These are phyloP conservation scores for Drosophila prolongata DNA, from an alignment of 2,888 invertebrate species.

Conservation along the genomic window DNA sequence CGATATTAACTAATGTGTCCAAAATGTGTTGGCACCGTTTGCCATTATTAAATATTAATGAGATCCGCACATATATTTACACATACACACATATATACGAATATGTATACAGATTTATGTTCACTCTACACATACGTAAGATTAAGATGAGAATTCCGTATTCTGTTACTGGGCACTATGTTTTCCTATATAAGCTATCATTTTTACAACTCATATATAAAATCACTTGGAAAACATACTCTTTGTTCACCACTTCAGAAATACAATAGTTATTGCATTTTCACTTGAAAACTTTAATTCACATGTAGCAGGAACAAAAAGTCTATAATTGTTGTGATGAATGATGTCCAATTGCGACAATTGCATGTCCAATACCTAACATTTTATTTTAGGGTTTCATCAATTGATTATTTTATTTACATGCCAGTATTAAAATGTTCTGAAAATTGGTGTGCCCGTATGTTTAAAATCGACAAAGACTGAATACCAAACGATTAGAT, in stretches of 20 bases:
- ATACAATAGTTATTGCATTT: conserved; percentile 11
- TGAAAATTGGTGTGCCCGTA: conserved; percentile 24
- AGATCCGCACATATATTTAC: conserved; percentile 9
- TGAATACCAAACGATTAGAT: not conserved
- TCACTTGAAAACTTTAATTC: conserved; percentile 6
- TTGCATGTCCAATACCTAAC: conserved; percentile 10
- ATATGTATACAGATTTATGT: conserved; percentile 27
- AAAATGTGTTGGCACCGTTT: conserved; percentile 9
- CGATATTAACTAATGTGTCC: not conserved
- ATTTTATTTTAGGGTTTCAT: conserved; percentile 18
- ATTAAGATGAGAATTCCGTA: conserved; percentile 1
- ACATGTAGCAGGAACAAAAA: not conserved
- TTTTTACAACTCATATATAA: not conserved
- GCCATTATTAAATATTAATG: conserved; percentile 10
- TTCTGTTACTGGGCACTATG: not conserved
- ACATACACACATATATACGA: conserved; percentile 19
- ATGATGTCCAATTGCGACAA: not conserved
- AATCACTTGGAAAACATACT: conserved; percentile 1
- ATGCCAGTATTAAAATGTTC: conserved; percentile 29
- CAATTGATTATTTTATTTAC: conserved; percentile 34
- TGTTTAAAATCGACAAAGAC: not conserved
- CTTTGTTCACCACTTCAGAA: conserved; percentile 13
- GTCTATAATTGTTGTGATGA: not conserved
- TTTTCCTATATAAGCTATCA: not conserved
- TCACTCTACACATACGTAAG: conserved; percentile 15